Evolutionary conservation across 2,113 vertebrate species (phyloP), one percentile per base, ranked within the genome.

Genomic region (Megaceryle torquata): DNA sequence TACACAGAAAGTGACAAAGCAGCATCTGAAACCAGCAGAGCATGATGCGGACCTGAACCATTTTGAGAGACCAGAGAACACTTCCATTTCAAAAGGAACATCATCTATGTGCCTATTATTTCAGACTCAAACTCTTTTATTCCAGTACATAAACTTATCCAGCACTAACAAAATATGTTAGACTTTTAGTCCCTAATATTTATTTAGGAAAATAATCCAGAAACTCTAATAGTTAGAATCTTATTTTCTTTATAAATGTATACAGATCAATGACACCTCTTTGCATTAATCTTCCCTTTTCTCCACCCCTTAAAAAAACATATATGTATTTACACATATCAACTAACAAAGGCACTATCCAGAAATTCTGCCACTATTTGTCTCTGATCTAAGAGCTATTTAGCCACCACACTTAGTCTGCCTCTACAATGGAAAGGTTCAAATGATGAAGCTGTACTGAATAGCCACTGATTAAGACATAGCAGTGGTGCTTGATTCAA

Each of bases 391-490:
- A 79, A 97, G 92, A 96, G 84, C 86, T 63, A 81, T 82, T 93
- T 81, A 94, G 74, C 65, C 4, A 16, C 54, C 25, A 44, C 48
- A 18, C 70, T 76, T 46, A 39, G 44, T 20, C 31, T 33, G 43
- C 31, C 70, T 35, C 81, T 85, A 46, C 77, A 86, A 20, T 11
- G 51, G 56, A 69, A 91, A 86, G 83, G 93, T 82, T 88, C 82
- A 59, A 43, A 82, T 63, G 87, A 90, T 15, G 57, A 91, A 96
- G 35, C 86, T 39, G 61, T 35, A 75, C 44, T 77, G 76, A 92
- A 93, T 83, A 91, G 82, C 33, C 85, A 76, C 81, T 19, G 74
- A 95, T 94, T 71, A 97, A 82, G 94, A 96, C 93, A 82, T 33
- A 65, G 18, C n/a, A 91, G 74, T 60, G 69, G 43, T 46, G 51